Conservation (phyloP, 1,140 invertebrate species). For the Ooceraea biroi region DNA sequence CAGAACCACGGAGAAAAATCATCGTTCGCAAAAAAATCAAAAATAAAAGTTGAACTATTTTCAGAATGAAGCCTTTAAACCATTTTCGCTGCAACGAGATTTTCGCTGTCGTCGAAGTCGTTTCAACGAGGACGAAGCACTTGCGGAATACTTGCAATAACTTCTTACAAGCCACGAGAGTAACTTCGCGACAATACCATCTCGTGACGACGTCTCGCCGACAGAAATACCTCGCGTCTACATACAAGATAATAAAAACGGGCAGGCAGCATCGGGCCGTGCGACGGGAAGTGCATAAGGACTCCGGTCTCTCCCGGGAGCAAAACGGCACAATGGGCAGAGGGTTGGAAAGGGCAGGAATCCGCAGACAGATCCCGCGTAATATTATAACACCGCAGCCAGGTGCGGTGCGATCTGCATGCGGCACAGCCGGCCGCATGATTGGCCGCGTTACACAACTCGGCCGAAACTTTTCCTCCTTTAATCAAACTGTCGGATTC, state of each 20-base stretch:
- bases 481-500: slow-evolving; percentile 39
- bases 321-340: slow-evolving; percentile 11
- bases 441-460: slow-evolving; percentile 11
- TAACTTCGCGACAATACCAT: slow-evolving; percentile 33
- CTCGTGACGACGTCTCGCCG: not conserved
- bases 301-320: slow-evolving; percentile 1
- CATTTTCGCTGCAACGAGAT: slow-evolving; percentile 17
- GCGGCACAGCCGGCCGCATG: slow-evolving; percentile 13
- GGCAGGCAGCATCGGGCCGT: not conserved
- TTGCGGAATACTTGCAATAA: slow-evolving; percentile 23
- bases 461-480: slow-evolving; percentile 7
- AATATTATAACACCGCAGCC: slow-evolving; percentile 45
- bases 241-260: slow-evolving; percentile 38
- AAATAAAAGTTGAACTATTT: too few species aligned
- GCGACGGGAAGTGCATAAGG: not conserved
- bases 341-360: slow-evolving; percentile 45
- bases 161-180: slow-evolving; percentile 26
- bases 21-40: too few species aligned
- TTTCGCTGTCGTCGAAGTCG: not conserved
- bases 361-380: not conserved
- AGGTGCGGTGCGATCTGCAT: slow-evolving; percentile 35
- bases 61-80: slow-evolving; percentile 18
- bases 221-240: slow-evolving; percentile 31
- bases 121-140: not conserved
- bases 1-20: too few species aligned